Conservation (phyloP, 1,140 invertebrate species). For the Drosophila nebulosa region DNA sequence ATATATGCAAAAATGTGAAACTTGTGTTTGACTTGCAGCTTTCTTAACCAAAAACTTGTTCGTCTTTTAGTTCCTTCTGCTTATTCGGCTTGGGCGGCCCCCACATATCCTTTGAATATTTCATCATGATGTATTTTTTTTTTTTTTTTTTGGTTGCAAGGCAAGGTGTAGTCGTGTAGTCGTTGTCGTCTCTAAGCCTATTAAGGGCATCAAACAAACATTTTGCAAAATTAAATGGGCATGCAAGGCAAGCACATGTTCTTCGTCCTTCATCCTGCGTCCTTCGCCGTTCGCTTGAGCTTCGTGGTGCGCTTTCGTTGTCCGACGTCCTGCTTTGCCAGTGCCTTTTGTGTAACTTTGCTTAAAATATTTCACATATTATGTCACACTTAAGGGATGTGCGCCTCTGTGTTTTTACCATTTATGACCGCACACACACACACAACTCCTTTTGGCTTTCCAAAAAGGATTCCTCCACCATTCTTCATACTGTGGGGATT, state of each 20-base stretch:
- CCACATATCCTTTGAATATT: slow-evolving; percentile 69
- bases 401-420: slow-evolving; percentile 37
- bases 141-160: slow-evolving; percentile 26
- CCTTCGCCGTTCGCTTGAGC: neutral
- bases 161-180: slow-evolving; percentile 26
- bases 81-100: slow-evolving; percentile 21
- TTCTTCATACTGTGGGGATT: neutral
- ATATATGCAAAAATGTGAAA: slow-evolving; percentile 59
- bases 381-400: slow-evolving; percentile 77
- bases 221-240: slow-evolving; percentile 79
- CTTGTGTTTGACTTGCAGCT: slow-evolving; percentile 75
- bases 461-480: slow-evolving; percentile 32
- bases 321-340: neutral
- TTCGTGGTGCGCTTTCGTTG: neutral
- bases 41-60: slow-evolving; percentile 31
- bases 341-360: slow-evolving; percentile 70
- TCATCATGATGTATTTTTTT: slow-evolving; percentile 28
- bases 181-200: slow-evolving; percentile 60
- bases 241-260: slow-evolving; percentile 77
- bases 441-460: slow-evolving; percentile 5
- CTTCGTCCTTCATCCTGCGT: neutral
- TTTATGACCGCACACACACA: slow-evolving; percentile 63
- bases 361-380: slow-evolving; percentile 77
- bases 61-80: slow-evolving; percentile 7
- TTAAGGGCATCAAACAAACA: slow-evolving; percentile 80